These are phyloP conservation scores for Ivindomyrus marchei DNA, from an alignment of 2,113 vertebrate species.

Conservation along the genomic window DNA sequence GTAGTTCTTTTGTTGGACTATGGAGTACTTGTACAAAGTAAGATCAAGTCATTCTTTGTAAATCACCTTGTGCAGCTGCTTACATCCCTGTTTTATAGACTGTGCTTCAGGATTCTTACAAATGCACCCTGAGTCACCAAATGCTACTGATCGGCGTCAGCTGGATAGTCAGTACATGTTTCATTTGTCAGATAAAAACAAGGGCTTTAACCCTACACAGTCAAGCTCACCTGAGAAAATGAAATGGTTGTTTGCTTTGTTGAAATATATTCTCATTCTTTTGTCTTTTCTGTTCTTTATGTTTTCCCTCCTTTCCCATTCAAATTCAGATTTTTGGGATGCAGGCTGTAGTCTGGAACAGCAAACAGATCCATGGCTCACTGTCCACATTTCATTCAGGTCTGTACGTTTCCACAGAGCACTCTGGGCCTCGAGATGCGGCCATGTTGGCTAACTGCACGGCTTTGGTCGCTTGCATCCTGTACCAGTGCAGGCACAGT, in stretches of 20 bases:
- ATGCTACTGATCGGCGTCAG: neutral
- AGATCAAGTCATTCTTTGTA: neutral
- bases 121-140: conserved; percentile 6
- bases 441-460: neutral
- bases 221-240: neutral
- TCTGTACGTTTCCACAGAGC: neutral
- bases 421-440: neutral
- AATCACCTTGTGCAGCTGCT: neutral
- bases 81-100: neutral
- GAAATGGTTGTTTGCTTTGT: neutral
- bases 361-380: neutral
- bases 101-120: neutral
- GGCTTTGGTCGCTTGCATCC: neutral
- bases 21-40: neutral
- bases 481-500: neutral
- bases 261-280: neutral
- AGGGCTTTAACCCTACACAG: neutral
- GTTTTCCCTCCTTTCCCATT: neutral
- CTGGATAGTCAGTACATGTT: neutral
- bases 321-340: neutral
- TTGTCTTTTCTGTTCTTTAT: neutral
- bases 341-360: neutral
- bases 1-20: neutral
- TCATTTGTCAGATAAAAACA: neutral
- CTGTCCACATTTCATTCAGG: neutral